Base-by-base conservation (phyloP, 2,797 vertebrate species). In the Mormyrops attenuatus region DNA sequence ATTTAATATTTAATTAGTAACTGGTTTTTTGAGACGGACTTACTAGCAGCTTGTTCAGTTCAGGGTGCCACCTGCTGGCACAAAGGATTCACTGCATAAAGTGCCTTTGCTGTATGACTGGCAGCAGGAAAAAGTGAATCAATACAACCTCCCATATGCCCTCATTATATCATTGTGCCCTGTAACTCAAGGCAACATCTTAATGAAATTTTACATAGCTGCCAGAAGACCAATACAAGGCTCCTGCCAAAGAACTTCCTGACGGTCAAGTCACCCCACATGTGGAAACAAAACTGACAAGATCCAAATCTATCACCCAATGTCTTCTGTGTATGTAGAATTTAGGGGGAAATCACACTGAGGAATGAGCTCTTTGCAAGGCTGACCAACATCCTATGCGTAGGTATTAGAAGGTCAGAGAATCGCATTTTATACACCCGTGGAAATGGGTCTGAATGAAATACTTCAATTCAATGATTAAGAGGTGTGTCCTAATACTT, bases 191-290 rank as follows among this genome's bases (percentile, higher is more conserved):
- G 90, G 89, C 85, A 89, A 90, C 90, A 91, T 89, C 88, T 90
- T 86, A 57, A 91, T 92, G 89, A 92, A 92, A 93, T 91, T 91
- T 92, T 92, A 93, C 92, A 92, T 77, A 91, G 92, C 63, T 52
- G 69, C 90, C 91, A 90, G 90, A 89, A 89, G 60, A 90, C 89
- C 53, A 82, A 89, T 77, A 88, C 88, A 88, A 87, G 86, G 88
- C 49, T 84, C 26, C 88, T 88, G 90, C 88, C 90, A 89, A 89
- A 90, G 63, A 85, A 66, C 63, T 86, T 57, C 55, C 80, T 44
- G 73, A 41, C 20, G 77, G 22, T 89, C 17, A 90, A 44, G 55
- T 20, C 34, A 52, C 77, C 44, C 53, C 4, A 73, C 82, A 9
- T 26, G 4, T 86, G 2, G 20, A 84, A 47, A 50, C 80, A 20